phyloP scores from a whole-genome alignment of 2,888 invertebrate genomes.

The Notodonta ziczac region DNA sequence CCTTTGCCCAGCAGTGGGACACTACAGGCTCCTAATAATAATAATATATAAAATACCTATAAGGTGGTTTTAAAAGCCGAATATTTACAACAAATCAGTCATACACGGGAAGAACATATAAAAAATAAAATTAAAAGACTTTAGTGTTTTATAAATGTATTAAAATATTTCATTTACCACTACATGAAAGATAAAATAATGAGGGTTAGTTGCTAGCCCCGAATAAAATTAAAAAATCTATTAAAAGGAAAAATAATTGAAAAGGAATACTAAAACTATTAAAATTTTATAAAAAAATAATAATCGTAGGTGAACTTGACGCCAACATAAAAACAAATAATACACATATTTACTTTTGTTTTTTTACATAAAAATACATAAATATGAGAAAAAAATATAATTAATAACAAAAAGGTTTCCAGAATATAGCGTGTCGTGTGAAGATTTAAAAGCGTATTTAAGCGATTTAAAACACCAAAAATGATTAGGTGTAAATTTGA shows the following conservation, averaged over 20 bases:
- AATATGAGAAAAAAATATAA: constrained; percentile 2
- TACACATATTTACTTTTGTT: constrained; percentile 21
- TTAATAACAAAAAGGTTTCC: constrained; percentile 26
- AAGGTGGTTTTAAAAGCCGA: too few species aligned
- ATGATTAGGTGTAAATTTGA: constrained; percentile 45
- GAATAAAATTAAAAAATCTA: neutral
- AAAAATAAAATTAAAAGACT: too few species aligned
- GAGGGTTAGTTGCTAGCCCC: constrained; percentile 17
- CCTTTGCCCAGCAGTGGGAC: too few species aligned
- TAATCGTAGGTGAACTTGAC: too few species aligned
- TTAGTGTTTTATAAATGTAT: neutral
- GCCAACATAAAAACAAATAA: neutral
- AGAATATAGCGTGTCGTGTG: constrained; percentile 22
- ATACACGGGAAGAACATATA: too few species aligned
- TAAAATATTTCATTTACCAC: constrained; percentile 8
- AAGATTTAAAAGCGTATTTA: constrained; percentile 30
- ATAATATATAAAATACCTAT: too few species aligned
- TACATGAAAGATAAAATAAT: neutral
- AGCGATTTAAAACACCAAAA: constrained; percentile 36
- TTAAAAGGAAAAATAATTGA: neutral
- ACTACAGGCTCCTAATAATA: too few species aligned
- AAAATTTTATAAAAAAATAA: neutral
- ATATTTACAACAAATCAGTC: too few species aligned
- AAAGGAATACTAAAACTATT: neutral
- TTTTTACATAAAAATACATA: constrained; percentile 8